A percentile compares a stretch with the other conserved stretches of the same genome.
These are phyloP conservation scores for Pagrus major DNA, from an alignment of 2,113 vertebrate genomes.

Conservation along the genomic window DNA sequence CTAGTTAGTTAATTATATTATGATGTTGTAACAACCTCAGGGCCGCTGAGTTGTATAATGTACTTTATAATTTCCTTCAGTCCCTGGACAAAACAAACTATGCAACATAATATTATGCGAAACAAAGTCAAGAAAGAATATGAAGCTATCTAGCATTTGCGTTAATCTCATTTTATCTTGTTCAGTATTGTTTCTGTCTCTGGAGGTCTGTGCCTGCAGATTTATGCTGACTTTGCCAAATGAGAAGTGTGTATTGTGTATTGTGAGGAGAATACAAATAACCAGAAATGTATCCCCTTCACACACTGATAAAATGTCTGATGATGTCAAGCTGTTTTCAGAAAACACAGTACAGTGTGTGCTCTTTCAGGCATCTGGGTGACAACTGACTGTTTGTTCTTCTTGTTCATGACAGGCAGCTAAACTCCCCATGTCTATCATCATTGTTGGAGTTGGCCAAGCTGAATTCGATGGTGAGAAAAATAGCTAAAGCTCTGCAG, in stretches of 20 bases:
- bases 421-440: slow-evolving; percentile 97
- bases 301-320: background rate
- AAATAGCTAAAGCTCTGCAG: background rate
- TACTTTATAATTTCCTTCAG: slow-evolving; percentile 16
- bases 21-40: slow-evolving; percentile 2
- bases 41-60: slow-evolving; percentile 40
- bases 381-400: slow-evolving; percentile 43
- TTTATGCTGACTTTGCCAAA: slow-evolving; percentile 11
- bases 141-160: slow-evolving; percentile 24
- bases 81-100: slow-evolving; percentile 1
- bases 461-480: slow-evolving; percentile 96
- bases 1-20: slow-evolving; percentile 17
- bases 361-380: slow-evolving; percentile 2
- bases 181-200: slow-evolving; percentile 13
- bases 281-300: slow-evolving; percentile 9
- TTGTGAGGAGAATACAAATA: slow-evolving; percentile 8
- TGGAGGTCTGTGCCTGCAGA: slow-evolving; percentile 8
- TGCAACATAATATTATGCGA: slow-evolving; percentile 24
- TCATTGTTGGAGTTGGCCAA: slow-evolving; percentile 95
- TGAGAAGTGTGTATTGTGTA: slow-evolving; percentile 25
- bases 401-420: slow-evolving; percentile 86
- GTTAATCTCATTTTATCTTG: slow-evolving; percentile 36
- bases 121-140: slow-evolving; percentile 8
- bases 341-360: slow-evolving; percentile 4
- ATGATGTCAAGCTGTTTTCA: background rate